A percentile compares a stretch with the other conserved stretches of the same genome.
phyloP scores from a whole-genome alignment of 2,113 vertebrate species.

The Corydoras sp. region DNA sequence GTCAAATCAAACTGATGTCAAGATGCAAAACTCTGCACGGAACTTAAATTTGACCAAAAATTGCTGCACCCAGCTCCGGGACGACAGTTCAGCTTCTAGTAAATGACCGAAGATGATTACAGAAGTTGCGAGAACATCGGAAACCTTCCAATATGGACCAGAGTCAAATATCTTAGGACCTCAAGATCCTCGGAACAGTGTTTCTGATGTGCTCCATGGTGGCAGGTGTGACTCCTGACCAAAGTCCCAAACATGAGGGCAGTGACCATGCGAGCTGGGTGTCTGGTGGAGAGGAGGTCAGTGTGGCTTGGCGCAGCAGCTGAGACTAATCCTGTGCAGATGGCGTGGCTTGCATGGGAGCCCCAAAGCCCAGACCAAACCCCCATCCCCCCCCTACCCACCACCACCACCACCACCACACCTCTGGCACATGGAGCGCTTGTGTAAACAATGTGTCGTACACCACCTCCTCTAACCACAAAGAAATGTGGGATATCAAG shows the following conservation, averaged over 20 bases:
- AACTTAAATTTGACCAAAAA: no score
- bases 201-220: not conserved
- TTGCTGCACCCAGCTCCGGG: no score
- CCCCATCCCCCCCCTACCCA: not conserved
- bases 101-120: no score
- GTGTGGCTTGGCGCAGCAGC: conserved; percentile 26
- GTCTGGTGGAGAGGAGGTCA: conserved; percentile 18
- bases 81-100: no score
- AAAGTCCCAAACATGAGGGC: conserved; percentile 28
- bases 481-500: conserved; percentile 40
- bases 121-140: no score
- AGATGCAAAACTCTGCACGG: no score
- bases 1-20: no score
- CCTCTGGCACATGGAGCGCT: conserved; percentile 41
- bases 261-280: conserved; percentile 28
- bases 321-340: conserved; percentile 48
- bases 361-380: conserved; percentile 10
- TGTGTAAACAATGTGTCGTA: conserved; percentile 45
- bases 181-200: not conserved
- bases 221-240: conserved; percentile 31
- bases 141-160: no score
- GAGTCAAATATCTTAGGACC: not conserved
- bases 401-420: conserved; percentile 23
- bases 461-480: conserved; percentile 39
- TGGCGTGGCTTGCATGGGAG: conserved; percentile 30